Evolutionary conservation across 2,113 vertebrate species (phyloP), one percentile per base, ranked within the genome.

Genomic region (Plectropomus leopardus): DNA sequence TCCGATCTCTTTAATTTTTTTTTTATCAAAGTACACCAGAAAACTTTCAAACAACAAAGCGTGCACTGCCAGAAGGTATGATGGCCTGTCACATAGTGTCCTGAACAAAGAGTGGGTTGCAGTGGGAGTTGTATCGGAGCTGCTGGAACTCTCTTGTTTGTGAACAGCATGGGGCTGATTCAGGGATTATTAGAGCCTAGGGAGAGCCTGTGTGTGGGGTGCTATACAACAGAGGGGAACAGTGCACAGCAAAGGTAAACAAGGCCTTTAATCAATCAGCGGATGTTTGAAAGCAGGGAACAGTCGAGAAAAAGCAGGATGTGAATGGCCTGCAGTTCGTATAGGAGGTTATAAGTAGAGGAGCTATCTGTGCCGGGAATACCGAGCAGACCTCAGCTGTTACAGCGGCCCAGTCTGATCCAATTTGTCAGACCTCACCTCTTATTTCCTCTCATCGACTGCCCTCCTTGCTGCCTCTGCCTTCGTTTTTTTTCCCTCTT

Each of bases 71-170:
- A 59, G 88, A 90, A 80, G 32, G 58, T 66, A 10, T 57, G 40
- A 74, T 67, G 0, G 3, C 21, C 55, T 30, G 58, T 75, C 63
- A 50, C 69, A 68, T 15, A 34, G 51, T 63, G 73, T 82, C 63
- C 76, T 15, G 36, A 82, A 93, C 89, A 91, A 90, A 87, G 45
- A 58, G 21, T 8, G 44, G 59, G 53, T 44, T 24, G 26, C 15
- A 23, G 36, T 3, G 63, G 7, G 36, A 4, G 47, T 7, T 71
- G 60, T 51, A 40, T 10, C 78, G 67, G 50, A 75, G 45, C 76
- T 69, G 40, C 90, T 92, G 77, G 92, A 94, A 92, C 84, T 50
- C 55, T 92, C 86, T 67, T 73, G 71, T 88, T 88, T 90, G 87
- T 88, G 74, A 74, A 82, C 83, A 66, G 72, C 32, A 23, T 30